Evolutionary conservation across 1,140 invertebrate genomes (phyloP).

Genomic region (Lerema accius): DNA sequence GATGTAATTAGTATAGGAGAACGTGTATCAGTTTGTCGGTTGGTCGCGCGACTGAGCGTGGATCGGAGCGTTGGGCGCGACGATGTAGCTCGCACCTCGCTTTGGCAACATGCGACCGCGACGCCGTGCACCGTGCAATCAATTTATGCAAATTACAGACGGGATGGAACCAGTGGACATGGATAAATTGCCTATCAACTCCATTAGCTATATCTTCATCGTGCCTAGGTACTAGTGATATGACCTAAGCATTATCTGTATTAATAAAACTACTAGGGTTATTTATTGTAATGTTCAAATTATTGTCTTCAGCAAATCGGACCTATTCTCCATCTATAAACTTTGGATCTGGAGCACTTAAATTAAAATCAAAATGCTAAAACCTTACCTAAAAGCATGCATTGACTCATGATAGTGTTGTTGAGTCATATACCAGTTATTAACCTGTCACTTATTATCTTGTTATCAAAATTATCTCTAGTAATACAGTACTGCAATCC

Average conservation of each 20-base stretch:
- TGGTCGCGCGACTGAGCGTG: constrained; percentile 67
- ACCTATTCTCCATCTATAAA: too few relatives aligned
- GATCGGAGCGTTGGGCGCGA: constrained; percentile 44
- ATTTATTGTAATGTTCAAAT: not conserved
- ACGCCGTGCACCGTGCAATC: constrained; percentile 63
- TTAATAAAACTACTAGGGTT: not conserved
- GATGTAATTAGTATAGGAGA: constrained; percentile 72
- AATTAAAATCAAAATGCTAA: too few relatives aligned
- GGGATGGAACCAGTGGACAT: constrained; percentile 58
- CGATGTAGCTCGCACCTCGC: constrained; percentile 50
- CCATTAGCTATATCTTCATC: constrained; percentile 37
- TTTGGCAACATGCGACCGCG: constrained; percentile 47
- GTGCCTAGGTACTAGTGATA: constrained; percentile 4
- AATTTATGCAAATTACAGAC: constrained; percentile 78
- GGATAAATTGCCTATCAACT: constrained; percentile 62
- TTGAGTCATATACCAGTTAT: too few relatives aligned
- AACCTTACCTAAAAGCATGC: too few relatives aligned
- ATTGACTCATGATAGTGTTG: too few relatives aligned
- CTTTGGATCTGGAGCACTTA: too few relatives aligned
- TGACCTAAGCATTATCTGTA: not conserved
- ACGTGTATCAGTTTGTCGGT: constrained; percentile 75
- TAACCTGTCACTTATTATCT: too few relatives aligned
- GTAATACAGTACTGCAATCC: too few relatives aligned
- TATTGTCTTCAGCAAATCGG: too few relatives aligned
- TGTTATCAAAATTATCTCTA: too few relatives aligned